Evolutionary conservation across 2,888 invertebrate species (phyloP), one percentile per base, ranked within the genome.

Genomic region (Argyresthia albistria): DNA sequence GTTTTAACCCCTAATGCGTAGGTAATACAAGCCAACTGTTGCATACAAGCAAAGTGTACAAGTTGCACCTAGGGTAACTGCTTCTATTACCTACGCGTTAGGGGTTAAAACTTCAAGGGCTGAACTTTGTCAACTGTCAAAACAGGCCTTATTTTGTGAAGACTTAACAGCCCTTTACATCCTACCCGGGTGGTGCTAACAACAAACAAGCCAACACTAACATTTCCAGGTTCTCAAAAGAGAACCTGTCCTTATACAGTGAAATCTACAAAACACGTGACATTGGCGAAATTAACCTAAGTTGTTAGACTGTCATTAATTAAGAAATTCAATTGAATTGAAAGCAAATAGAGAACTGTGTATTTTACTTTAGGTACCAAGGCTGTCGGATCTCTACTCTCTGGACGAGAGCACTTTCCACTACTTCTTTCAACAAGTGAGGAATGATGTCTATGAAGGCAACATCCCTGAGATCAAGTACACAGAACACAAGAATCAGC

Each of bases 361-460:
- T 35, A 45, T 50, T 39, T 43, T 52, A 42, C 35, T 16, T n/a
- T 57, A 88, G 88, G 89, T 92, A 35, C 91, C 93, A 3, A 89
- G 89, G 61, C 72, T 93, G 46, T 77, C 87, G 10, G 87, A 90
- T 59, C 76, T 95, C 50, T 90, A 90, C 62, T 89, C 90, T 54
- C 77, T 93, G 50, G 96, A 97, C 77, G 76, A 88, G 49, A 90
- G 90, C 53, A 93, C 96, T 0, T 96, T 94, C 70, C 92, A 95
- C 65, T 97, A 96, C 74, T 93, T 93, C 69, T 97, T 95, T 69
- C 92, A 93, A 75, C 97, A 96, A 91, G 93, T 93, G 46, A 88
- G 95, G 36, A 89, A 90, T 67, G 97, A 97, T 88, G 92, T 97
- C 47, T 88, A 95, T 55, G 91, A 93, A 53, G 94, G 93, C 67